Percentiles rank a stretch among this genome's conserved stretches.
phyloP scores from a whole-genome alignment of 1,140 invertebrate genomes.

The Bombus turneri region DNA sequence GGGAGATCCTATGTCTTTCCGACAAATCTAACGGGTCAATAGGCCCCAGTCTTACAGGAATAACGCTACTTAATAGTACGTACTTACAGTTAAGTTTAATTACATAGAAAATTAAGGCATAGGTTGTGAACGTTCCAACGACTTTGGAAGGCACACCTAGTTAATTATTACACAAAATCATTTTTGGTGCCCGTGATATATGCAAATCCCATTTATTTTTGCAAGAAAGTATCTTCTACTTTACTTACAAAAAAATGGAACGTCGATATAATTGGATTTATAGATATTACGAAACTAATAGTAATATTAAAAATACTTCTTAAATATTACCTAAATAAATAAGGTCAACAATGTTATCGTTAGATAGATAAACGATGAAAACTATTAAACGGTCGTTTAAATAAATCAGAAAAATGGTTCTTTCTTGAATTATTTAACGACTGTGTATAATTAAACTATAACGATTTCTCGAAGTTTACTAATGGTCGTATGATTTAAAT shows the following conservation, averaged over 20 bases:
- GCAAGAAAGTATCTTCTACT: not conserved
- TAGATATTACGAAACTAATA: not conserved
- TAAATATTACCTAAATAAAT: slow-evolving; percentile 58
- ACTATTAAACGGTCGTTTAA: not conserved
- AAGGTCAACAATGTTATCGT: slow-evolving; percentile 42
- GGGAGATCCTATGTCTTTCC: slow-evolving; percentile 57
- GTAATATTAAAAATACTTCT: slow-evolving; percentile 1
- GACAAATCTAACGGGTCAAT: slow-evolving; percentile 53
- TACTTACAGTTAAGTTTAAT: slow-evolving; percentile 25
- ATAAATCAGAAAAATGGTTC: not conserved
- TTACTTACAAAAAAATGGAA: not conserved
- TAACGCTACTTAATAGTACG: slow-evolving; percentile 61
- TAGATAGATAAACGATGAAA: slow-evolving; percentile 7
- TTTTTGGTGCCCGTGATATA: slow-evolving; percentile 11
- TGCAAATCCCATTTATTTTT: not conserved
- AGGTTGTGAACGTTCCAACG: slow-evolving; percentile 12
- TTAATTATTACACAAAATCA: slow-evolving; percentile 14
- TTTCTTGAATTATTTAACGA: not conserved
- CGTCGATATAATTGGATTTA: not conserved
- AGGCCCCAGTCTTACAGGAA: slow-evolving; percentile 71
- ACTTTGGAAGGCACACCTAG: slow-evolving; percentile 28
- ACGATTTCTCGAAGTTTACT: not conserved
- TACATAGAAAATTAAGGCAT: slow-evolving; percentile 39
- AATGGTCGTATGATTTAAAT: slow-evolving; percentile 33
- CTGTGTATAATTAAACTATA: slow-evolving; percentile 10